phyloP scores from a whole-genome alignment of 2,888 invertebrate genomes.

The Tetranychus piercei region DNA sequence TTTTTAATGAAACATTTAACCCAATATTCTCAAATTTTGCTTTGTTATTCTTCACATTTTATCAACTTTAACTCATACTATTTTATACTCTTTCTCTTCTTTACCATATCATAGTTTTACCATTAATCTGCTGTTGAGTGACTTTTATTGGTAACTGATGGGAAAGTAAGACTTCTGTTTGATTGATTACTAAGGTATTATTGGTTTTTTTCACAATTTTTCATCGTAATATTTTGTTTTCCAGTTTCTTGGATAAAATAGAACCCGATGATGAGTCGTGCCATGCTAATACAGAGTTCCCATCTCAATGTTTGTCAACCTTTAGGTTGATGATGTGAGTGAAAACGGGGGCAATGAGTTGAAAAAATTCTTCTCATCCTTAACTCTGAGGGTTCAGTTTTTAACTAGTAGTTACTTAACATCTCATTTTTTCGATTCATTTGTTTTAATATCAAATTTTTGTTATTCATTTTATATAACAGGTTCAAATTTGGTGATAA shows the following conservation, averaged over 20 bases:
- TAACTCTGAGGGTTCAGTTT: neutral
- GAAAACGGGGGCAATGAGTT: neutral
- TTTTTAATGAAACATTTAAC: too few relatives aligned
- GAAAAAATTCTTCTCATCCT: neutral
- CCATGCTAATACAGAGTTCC: neutral
- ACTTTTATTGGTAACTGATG: too few relatives aligned
- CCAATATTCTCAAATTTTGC: too few relatives aligned
- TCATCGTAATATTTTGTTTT: neutral
- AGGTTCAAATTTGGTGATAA: too few relatives aligned
- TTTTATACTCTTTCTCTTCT: too few relatives aligned
- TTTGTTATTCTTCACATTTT: too few relatives aligned
- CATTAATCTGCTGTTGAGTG: too few relatives aligned
- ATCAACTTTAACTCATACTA: too few relatives aligned
- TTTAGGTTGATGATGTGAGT: neutral
- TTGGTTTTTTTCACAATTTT: neutral
- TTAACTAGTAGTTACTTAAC: neutral
- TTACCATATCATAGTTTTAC: too few relatives aligned
- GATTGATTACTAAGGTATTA: neutral
- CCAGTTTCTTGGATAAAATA: neutral
- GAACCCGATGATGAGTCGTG: neutral
- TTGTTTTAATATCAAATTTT: neutral
- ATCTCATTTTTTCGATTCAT: neutral
- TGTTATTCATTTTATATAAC: neutral
- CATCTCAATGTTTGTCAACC: neutral
- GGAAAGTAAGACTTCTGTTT: too few relatives aligned